These are phyloP conservation scores for Bombus difficillimus DNA, from an alignment of 1,140 invertebrate genomes.

Conservation along the genomic window DNA sequence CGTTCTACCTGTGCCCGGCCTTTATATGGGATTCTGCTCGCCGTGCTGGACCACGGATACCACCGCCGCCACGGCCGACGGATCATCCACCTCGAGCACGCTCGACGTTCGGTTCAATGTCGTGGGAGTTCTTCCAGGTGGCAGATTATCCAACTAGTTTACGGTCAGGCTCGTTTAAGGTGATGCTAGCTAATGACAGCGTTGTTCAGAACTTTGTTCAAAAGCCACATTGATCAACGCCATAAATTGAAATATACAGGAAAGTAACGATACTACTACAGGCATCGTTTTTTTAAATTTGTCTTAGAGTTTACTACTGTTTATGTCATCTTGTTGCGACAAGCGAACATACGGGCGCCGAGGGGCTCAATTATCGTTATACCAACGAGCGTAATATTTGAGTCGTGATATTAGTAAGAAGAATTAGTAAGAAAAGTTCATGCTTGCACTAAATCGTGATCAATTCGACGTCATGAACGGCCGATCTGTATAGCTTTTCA, in stretches of 20 bases:
- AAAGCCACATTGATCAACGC: too few species aligned
- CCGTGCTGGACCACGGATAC: conserved; percentile 29
- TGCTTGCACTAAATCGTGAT: background rate
- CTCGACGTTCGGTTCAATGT: background rate
- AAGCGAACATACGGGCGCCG: too few species aligned
- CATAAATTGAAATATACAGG: too few species aligned
- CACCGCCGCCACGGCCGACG: conserved; percentile 36
- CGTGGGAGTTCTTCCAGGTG: background rate
- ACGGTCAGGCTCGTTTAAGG: background rate
- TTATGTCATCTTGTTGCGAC: too few species aligned
- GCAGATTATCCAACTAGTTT: background rate
- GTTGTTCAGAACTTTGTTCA: too few species aligned
- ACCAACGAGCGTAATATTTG: too few species aligned
- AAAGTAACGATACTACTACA: too few species aligned
- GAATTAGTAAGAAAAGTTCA: background rate
- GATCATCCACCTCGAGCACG: conserved; percentile 24
- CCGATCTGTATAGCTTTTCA: background rate
- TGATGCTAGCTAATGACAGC: too few species aligned
- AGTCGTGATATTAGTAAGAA: background rate
- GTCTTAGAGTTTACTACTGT: too few species aligned
- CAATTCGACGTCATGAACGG: too few species aligned
- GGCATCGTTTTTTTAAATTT: too few species aligned
- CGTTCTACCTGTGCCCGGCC: conserved; percentile 49
- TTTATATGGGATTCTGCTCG: conserved; percentile 57
- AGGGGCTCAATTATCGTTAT: too few species aligned